Percentiles rank a stretch among this genome's conserved stretches.
Conservation (phyloP, 2,113 vertebrate genomes). For the Turnix velox region DNA sequence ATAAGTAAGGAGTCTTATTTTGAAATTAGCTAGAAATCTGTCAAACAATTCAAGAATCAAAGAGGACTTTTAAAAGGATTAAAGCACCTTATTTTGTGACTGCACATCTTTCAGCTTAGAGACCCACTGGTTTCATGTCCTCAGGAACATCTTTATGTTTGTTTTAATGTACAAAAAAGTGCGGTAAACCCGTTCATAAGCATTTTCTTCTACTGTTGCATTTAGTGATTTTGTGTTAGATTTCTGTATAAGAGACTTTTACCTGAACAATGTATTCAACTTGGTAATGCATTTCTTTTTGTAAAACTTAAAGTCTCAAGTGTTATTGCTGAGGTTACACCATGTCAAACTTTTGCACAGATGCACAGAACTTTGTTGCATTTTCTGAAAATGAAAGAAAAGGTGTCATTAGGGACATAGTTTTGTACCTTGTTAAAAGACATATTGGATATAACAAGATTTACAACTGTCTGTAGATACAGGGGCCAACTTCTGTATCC, state of each 20-base stretch:
- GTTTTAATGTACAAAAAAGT: neutral
- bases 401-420: rapidly evolving
- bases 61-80: neutral
- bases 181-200: rapidly evolving
- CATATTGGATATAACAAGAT: neutral
- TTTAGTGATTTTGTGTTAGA: neutral
- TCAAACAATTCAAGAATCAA: neutral
- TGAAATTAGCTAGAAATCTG: neutral
- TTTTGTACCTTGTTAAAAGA: neutral
- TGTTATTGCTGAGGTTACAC: neutral
- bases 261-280: neutral
- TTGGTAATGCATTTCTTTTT: neutral
- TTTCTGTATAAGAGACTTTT: neutral
- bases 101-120: neutral
- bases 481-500: neutral
- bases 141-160: neutral
- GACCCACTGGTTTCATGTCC: neutral
- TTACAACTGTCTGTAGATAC: neutral
- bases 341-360: neutral
- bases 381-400: neutral
- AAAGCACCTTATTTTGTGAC: neutral
- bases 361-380: neutral
- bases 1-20: neutral
- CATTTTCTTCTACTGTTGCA: neutral
- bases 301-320: neutral